These are phyloP conservation scores for Aphelenchoides fujianensis DNA, from an alignment of 1,140 invertebrate species.

Conservation along the genomic window DNA sequence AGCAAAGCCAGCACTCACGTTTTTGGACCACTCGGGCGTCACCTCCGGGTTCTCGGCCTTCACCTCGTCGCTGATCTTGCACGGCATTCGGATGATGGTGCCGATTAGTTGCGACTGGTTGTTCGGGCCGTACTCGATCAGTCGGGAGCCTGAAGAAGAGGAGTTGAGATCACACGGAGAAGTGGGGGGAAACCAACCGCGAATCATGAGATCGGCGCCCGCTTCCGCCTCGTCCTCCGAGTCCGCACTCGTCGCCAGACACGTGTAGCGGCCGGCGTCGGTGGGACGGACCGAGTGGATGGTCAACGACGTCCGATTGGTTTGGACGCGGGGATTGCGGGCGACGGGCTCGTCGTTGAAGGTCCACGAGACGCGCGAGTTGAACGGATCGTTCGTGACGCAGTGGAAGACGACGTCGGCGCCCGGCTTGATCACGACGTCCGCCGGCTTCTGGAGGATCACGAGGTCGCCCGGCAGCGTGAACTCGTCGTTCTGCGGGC, in stretches of 20 bases:
- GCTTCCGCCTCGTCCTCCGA: neutral
- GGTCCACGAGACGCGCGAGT: constrained; percentile 6
- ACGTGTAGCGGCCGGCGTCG: neutral
- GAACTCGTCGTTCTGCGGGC: too few relatives aligned
- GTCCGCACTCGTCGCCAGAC: constrained; percentile 8
- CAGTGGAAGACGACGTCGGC: constrained; percentile 4
- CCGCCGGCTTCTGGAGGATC: neutral
- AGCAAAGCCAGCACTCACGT: constrained; percentile 40
- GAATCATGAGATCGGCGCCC: neutral
- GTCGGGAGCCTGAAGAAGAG: constrained; percentile 30
- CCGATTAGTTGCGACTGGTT: constrained; percentile 59
- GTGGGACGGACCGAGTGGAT: neutral
- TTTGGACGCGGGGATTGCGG: neutral
- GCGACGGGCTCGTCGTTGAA: neutral
- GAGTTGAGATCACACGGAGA: too few relatives aligned
- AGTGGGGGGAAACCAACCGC: too few relatives aligned
- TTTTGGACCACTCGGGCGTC: constrained; percentile 40
- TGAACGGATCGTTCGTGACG: constrained; percentile 4
- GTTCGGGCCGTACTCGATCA: constrained; percentile 55
- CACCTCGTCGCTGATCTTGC: constrained; percentile 48
- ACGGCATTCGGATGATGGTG: constrained; percentile 58
- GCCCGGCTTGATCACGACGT: neutral
- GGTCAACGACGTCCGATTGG: neutral
- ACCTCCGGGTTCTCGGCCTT: constrained; percentile 13
- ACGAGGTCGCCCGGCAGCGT: too few relatives aligned